Conservation (phyloP, 2,888 invertebrate genomes). For the Drosophila paracracens region DNA sequence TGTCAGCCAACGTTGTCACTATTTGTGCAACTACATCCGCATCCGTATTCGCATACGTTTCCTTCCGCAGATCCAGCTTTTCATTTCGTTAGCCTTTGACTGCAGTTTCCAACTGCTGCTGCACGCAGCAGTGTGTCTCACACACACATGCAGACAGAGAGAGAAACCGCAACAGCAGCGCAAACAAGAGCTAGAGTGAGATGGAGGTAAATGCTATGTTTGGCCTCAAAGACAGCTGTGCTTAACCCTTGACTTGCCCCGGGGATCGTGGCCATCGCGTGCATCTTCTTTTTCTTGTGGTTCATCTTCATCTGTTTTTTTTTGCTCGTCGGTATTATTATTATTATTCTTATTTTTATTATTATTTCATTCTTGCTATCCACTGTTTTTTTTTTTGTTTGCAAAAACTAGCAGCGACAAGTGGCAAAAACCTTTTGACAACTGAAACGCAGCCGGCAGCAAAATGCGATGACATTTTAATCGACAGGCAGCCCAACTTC, state of each 20-base stretch:
- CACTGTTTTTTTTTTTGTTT: conserved; percentile 2
- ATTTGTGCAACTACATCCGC: conserved; percentile 51
- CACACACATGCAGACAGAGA: background rate
- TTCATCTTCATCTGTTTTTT: background rate
- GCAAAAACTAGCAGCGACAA: conserved; percentile 45
- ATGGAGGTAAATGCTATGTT: background rate
- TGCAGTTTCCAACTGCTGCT: conserved; percentile 28
- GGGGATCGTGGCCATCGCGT: conserved; percentile 38
- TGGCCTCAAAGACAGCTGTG: conserved; percentile 37
- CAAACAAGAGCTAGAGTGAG: conserved; percentile 10
- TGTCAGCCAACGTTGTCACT: conserved; percentile 20
- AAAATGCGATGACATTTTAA: conserved; percentile 79
- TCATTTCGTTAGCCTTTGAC: conserved; percentile 56
- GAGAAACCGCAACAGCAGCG: conserved; percentile 29
- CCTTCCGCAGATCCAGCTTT: conserved; percentile 30
- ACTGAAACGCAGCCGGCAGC: conserved; percentile 68
- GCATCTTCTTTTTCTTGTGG: conserved; percentile 20
- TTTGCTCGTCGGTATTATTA: conserved; percentile 1
- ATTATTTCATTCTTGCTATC: conserved; percentile 5
- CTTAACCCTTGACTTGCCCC: conserved; percentile 53
- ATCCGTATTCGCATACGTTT: conserved; percentile 19
- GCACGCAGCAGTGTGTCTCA: conserved; percentile 11
- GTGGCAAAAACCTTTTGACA: conserved; percentile 64
- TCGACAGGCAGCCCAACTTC: conserved; percentile 60
- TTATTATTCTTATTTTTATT: conserved; percentile 22